phyloP scores from a whole-genome alignment of 2,113 vertebrate species.

The Sprattus sprattus region DNA sequence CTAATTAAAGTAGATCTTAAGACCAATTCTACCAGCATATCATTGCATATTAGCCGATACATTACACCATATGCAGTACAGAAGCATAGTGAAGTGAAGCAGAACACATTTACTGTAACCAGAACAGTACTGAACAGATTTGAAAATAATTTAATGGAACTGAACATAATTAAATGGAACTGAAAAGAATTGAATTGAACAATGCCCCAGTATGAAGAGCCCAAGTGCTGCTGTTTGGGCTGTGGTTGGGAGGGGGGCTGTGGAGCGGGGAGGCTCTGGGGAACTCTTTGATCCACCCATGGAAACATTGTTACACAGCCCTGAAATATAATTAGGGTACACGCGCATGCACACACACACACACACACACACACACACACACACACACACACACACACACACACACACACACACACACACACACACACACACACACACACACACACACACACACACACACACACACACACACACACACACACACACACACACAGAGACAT shows the following conservation, averaged over 20 bases:
- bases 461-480: background rate
- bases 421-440: background rate
- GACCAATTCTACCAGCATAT: no score
- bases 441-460: conserved; percentile 4
- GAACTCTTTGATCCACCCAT: conserved; percentile 11
- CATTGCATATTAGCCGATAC: no score
- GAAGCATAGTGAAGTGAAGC: no score
- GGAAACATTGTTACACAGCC: background rate
- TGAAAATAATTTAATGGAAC: no score
- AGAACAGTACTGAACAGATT: no score
- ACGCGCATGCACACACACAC: conserved; percentile 4
- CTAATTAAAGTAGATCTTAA: no score
- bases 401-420: background rate
- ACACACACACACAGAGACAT: no score
- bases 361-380: background rate
- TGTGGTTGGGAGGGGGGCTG: background rate
- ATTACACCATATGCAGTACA: no score
- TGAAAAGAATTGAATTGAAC: background rate
- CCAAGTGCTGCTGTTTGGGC: no score
- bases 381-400: background rate
- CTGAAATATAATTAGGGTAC: conserved; percentile 1
- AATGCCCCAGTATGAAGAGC: background rate
- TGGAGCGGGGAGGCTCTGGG: background rate
- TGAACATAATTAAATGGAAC: background rate
- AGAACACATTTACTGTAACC: no score